Evolutionary conservation across 2,888 invertebrate species (phyloP), one percentile per base, ranked within the genome.

Genomic region (Pandemis heparana): DNA sequence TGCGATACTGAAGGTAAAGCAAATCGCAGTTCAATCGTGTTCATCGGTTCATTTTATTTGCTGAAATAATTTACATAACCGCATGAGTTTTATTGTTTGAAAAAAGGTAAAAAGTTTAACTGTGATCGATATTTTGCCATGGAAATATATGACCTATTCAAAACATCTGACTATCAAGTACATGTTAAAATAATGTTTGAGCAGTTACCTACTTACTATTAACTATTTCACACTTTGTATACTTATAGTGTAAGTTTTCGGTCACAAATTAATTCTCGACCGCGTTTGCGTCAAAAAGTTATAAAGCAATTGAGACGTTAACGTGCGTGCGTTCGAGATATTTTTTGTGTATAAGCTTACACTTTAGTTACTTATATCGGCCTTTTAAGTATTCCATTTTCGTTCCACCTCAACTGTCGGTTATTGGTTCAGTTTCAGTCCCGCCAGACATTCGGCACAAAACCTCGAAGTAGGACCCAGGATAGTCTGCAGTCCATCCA

Each of bases 401-500:
- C 23, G 56, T 23, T 1, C 23, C 23, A 38, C 38, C 32, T 60
- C 38, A 1, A 39, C 41, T 39, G 23, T 23, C n/a, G 60, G 56
- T 0, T 46, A 48, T 9, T 16, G 8, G 41, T 41, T 16, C 41
- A 18, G 46, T 68, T 48, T 60, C n/a, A n/a, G n/a, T n/a, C 9
- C 59, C 48, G 65, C 65, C 48, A 71, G 59, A 71, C 48, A 60
- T 60, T 32, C 23, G 14, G 23, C 48, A 38, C 38, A 9, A 7
- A 59, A 32, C 18, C 16, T 38, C 38, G 32, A 56, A 48, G 48
- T 66, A 65, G 23, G 63, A 7, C 65, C 65, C 59, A 48, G 71
- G 48, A 71, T 71, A 71, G 71, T 71, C 51, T 60, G 16, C 48
- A 38, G 60, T 46, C 38, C 51, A 71, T 65, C 70, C 60, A 60